Base-by-base conservation (phyloP, 1,140 invertebrate genomes). In the Pollicipes pollicipes region DNA sequence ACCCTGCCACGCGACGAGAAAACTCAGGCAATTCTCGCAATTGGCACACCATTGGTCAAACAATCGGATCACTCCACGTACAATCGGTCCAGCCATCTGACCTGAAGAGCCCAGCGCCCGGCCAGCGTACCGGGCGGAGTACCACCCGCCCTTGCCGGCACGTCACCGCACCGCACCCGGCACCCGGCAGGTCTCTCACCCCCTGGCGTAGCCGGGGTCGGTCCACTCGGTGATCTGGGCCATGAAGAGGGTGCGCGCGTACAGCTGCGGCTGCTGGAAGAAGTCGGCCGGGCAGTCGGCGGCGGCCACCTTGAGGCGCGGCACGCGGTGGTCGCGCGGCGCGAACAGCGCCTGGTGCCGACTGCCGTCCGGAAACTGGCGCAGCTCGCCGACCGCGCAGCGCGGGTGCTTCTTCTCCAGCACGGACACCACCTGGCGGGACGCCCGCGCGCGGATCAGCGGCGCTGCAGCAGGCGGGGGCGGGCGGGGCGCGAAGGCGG, bases 311-410 rank as follows among this genome's bases (percentile, higher is more conserved):
- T 83, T 82, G 69, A 93, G 81, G 27, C 85, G 78, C 17, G 91
- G 91, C 31, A 92, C 76, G 72, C 88, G 82, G 72, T 81, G 80
- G 80, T 95, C 91, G 70, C 84, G 82, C 0, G 91, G 89, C 66
- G 83, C 78, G 77, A 93, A 89, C 21, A 87, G 75, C 4, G 85
- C 85, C 73, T 76, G 78, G 8, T 80, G 79, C 68, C 81, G 79
- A 74, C 85, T 85, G 73, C 82, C 83, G 74, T 86, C 84, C 27
- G 77, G 75, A 78, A 85, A 82, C 29, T 83, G 77, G 77, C 85
- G 85, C 70, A 93, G 76, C 70, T 76, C 79, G 6, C 91, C 91
- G 70, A 88, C 83, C 69, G 85, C 83, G 69, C 79, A 83, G 72
- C 89, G 81, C 30, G 83, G 81, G 80, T 93, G 88, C 66, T 81